phyloP scores from a whole-genome alignment of 2,888 invertebrate species.

The Spilarctia lutea region DNA sequence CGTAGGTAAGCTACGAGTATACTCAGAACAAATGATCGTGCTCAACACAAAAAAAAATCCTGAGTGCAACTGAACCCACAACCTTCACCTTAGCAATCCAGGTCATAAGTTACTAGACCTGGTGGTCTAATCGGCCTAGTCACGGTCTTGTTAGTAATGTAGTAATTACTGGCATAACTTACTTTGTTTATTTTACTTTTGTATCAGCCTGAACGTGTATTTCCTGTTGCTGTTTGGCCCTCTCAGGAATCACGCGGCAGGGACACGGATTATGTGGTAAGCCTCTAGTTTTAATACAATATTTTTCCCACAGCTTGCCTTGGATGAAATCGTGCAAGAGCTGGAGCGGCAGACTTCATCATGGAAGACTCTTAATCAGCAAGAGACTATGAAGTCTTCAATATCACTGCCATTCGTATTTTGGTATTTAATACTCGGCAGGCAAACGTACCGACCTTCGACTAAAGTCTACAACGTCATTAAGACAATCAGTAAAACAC shows the following conservation, averaged over 20 bases:
- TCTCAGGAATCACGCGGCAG: background rate
- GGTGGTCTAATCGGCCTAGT: no score
- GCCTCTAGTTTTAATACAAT: background rate
- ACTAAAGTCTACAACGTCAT: background rate
- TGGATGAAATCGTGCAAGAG: background rate
- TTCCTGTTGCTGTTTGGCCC: constrained; percentile 1
- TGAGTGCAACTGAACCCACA: no score
- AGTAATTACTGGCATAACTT: background rate
- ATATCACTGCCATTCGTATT: background rate
- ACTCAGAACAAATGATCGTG: no score
- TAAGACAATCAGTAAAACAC: background rate
- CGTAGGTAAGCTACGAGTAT: no score
- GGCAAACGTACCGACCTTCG: background rate
- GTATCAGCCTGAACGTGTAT: constrained; percentile 1
- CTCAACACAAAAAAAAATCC: no score
- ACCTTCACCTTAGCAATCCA: no score
- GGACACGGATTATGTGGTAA: background rate
- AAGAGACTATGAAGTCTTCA: background rate
- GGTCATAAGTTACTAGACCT: no score
- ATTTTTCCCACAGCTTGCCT: background rate
- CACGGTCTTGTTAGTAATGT: background rate
- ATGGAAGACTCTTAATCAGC: background rate
- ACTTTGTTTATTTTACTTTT: background rate
- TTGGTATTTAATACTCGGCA: background rate
- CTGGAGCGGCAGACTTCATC: background rate